phyloP scores from a whole-genome alignment of 2,888 invertebrate genomes.

The Drosophila rubida region DNA sequence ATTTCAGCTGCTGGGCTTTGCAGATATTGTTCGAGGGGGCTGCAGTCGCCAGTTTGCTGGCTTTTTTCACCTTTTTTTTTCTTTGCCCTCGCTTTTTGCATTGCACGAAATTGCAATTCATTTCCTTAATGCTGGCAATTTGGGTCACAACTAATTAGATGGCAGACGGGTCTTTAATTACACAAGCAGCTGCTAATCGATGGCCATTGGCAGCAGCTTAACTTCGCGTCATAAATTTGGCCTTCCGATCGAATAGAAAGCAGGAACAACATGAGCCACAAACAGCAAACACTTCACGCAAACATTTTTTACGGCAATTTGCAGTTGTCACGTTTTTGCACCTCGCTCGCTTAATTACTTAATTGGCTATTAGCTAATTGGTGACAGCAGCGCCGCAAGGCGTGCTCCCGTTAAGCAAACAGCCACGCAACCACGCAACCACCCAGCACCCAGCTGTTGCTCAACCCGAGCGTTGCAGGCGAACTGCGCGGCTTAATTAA shows the following conservation, averaged over 20 bases:
- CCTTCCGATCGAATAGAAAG: no score
- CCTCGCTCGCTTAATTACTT: slow-evolving; percentile 66
- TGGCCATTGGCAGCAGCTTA: slow-evolving; percentile 41
- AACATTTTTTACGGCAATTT: slow-evolving; percentile 50
- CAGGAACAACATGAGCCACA: no score
- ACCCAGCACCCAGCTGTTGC: slow-evolving; percentile 35
- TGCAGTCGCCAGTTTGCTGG: slow-evolving; percentile 4
- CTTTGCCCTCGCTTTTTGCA: slow-evolving; percentile 28
- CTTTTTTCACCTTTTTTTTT: slow-evolving; percentile 9
- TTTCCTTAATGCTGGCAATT: slow-evolving; percentile 71
- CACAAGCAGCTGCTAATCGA: slow-evolving; percentile 56
- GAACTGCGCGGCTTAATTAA: slow-evolving; percentile 17
- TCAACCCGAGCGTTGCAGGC: not conserved
- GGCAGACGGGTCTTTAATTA: slow-evolving; percentile 62
- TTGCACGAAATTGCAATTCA: slow-evolving; percentile 62
- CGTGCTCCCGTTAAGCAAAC: not conserved
- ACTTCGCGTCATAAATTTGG: slow-evolving; percentile 20
- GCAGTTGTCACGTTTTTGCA: slow-evolving; percentile 56
- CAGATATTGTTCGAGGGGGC: slow-evolving; percentile 21
- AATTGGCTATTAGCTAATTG: slow-evolving; percentile 75
- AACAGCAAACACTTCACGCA: slow-evolving; percentile 43
- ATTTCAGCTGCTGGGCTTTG: slow-evolving; percentile 47
- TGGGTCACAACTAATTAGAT: slow-evolving; percentile 70
- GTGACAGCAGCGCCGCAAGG: slow-evolving; percentile 13
- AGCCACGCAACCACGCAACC: not conserved